Percentiles rank a stretch among this genome's conserved stretches.
phyloP scores from a whole-genome alignment of 1,140 invertebrate species.

The Scaptomyza hsui region DNA sequence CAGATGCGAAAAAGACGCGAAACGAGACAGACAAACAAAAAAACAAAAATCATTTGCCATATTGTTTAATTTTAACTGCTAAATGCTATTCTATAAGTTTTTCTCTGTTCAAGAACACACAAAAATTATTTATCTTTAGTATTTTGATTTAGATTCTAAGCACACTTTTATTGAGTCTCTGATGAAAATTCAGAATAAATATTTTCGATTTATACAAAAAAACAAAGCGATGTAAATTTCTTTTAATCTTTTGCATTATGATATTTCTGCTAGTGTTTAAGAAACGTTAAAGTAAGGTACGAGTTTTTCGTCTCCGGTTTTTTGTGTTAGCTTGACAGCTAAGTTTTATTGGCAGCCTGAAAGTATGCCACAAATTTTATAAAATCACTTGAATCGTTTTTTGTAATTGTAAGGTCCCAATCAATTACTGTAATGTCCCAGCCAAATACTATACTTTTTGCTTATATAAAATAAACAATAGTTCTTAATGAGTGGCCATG shows the following conservation, averaged over 20 bases:
- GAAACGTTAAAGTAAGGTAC: no score
- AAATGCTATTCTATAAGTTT: conserved; percentile 47
- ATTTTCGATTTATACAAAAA: conserved; percentile 49
- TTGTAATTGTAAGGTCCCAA: no score
- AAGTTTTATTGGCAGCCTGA: neutral
- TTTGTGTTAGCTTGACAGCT: no score
- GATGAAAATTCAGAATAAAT: conserved; percentile 73
- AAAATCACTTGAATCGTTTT: neutral
- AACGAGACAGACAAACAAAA: conserved; percentile 25
- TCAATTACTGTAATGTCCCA: conserved; percentile 12
- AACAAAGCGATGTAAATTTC: no score
- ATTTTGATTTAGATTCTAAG: conserved; percentile 56
- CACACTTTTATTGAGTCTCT: conserved; percentile 52
- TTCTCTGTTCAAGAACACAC: conserved; percentile 34
- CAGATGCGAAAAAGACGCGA: conserved; percentile 17
- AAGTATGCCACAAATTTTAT: conserved; percentile 17
- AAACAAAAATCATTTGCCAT: conserved; percentile 67
- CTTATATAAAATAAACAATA: conserved; percentile 15
- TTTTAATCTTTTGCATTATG: no score
- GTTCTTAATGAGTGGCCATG: no score
- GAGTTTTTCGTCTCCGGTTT: no score
- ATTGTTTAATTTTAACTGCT: conserved; percentile 62
- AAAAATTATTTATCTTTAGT: conserved; percentile 63
- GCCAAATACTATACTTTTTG: conserved; percentile 12
- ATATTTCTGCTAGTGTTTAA: no score